These are phyloP conservation scores for Brachyopa scutellaris DNA, from an alignment of 2,888 invertebrate genomes.

Conservation along the genomic window DNA sequence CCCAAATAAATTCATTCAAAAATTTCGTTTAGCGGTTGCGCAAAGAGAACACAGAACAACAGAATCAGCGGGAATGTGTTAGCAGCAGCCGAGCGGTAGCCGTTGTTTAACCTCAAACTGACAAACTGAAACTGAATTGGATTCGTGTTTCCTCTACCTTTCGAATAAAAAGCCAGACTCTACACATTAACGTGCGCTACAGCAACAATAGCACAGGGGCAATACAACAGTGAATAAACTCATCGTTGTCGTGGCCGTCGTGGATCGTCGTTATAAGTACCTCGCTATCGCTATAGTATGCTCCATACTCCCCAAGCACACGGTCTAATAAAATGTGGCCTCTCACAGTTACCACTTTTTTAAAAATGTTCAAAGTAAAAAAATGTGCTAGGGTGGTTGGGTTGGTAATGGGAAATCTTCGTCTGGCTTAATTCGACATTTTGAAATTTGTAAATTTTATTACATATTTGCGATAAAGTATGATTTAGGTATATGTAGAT, in stretches of 20 bases:
- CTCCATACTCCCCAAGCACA: slow-evolving; percentile 48
- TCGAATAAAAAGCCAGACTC: slow-evolving; percentile 67
- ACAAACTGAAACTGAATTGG: slow-evolving; percentile 69
- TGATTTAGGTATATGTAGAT: too few relatives aligned
- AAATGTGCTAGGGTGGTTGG: too few relatives aligned
- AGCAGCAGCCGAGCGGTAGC: slow-evolving; percentile 47
- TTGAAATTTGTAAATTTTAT: too few relatives aligned
- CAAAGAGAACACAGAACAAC: slow-evolving; percentile 38
- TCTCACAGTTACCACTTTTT: slow-evolving; percentile 63
- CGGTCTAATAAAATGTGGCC: slow-evolving; percentile 65
- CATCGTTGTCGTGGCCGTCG: slow-evolving; percentile 27
- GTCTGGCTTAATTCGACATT: too few relatives aligned
- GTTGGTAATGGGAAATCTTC: background rate
- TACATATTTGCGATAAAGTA: too few relatives aligned
- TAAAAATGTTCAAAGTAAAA: slow-evolving; percentile 37
- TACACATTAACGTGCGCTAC: slow-evolving; percentile 32
- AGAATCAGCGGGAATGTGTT: slow-evolving; percentile 1
- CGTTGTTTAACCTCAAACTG: slow-evolving; percentile 69
- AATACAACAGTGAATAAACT: slow-evolving; percentile 54
- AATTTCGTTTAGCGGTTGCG: slow-evolving; percentile 35
- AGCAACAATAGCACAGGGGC: slow-evolving; percentile 40
- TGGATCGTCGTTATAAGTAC: slow-evolving; percentile 40
- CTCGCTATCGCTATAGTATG: slow-evolving; percentile 4
- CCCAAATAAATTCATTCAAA: slow-evolving; percentile 32
- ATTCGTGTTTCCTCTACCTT: slow-evolving; percentile 69